Percentiles rank a stretch among this genome's conserved stretches.
These are phyloP conservation scores for Prunella himalayana DNA, from an alignment of 2,113 vertebrate genomes.

Conservation along the genomic window DNA sequence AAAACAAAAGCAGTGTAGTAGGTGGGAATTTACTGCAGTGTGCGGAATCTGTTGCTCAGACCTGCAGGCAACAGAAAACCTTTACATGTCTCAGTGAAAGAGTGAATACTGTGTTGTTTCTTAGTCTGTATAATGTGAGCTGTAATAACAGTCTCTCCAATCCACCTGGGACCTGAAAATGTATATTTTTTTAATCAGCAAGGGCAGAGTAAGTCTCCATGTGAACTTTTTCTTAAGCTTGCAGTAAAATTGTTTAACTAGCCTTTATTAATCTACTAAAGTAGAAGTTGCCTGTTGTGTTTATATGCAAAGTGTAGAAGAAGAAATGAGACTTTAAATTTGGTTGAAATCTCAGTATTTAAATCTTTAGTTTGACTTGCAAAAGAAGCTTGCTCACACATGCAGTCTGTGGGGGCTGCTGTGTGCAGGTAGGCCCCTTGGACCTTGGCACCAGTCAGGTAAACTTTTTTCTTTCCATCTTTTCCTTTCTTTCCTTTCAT, in stretches of 20 bases:
- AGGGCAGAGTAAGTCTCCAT: neutral
- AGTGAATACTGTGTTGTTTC: neutral
- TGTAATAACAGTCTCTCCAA: neutral
- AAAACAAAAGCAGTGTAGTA: neutral
- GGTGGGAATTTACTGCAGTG: neutral
- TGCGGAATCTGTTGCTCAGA: neutral
- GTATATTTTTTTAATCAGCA: neutral
- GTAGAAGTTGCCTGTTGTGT: neutral
- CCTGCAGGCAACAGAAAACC: neutral
- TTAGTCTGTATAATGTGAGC: neutral
- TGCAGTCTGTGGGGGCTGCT: accelerated
- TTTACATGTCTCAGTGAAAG: neutral
- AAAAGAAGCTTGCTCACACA: accelerated
- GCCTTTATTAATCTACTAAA: neutral
- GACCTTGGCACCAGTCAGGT: accelerated
- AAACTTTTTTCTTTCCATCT: neutral
- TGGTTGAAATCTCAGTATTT: neutral
- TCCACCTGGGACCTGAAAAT: accelerated
- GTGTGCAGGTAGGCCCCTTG: neutral
- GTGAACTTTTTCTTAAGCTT: neutral
- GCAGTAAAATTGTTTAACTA: neutral
- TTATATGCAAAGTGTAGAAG: neutral
- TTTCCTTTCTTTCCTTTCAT: neutral
- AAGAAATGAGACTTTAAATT: neutral
- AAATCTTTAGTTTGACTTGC: neutral